Percentiles rank a stretch among this genome's conserved stretches.
These are phyloP conservation scores for Aproaerema taeniolella DNA, from an alignment of 2,888 invertebrate species.

Conservation along the genomic window DNA sequence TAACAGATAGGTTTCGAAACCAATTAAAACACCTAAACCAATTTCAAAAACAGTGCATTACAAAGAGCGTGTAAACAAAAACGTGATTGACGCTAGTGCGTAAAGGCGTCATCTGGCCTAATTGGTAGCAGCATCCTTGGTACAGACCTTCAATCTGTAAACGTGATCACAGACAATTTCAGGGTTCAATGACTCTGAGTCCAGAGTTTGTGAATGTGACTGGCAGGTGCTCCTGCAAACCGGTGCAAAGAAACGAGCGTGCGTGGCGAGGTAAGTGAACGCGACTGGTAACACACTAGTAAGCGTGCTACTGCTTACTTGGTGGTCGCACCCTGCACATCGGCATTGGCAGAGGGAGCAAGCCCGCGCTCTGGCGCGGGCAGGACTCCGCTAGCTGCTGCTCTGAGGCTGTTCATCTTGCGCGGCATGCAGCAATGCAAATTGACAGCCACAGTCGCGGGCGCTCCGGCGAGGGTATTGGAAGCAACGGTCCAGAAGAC, in stretches of 20 bases:
- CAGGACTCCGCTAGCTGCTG: conserved; percentile 79
- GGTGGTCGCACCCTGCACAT: conserved; percentile 69
- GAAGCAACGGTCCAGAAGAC: conserved; percentile 93
- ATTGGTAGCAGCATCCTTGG: too few relatives aligned
- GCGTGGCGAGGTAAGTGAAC: too few relatives aligned
- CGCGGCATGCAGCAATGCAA: conserved; percentile 91
- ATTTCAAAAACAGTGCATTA: too few relatives aligned
- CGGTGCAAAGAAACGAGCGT: not conserved
- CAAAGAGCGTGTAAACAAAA: too few relatives aligned
- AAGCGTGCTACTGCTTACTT: conserved; percentile 66
- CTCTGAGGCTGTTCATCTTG: conserved; percentile 77
- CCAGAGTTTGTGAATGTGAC: too few relatives aligned
- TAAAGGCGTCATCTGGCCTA: too few relatives aligned
- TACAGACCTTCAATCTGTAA: too few relatives aligned
- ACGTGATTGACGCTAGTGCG: too few relatives aligned
- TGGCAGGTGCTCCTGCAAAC: not conserved
- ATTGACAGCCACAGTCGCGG: conserved; percentile 93
- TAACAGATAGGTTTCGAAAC: too few relatives aligned
- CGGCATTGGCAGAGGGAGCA: conserved; percentile 69
- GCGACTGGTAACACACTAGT: conserved; percentile 11
- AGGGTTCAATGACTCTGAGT: too few relatives aligned
- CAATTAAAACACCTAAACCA: too few relatives aligned
- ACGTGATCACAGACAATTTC: too few relatives aligned
- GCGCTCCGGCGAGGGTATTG: conserved; percentile 87
- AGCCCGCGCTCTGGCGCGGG: conserved; percentile 69